Evolutionary conservation across 1,140 invertebrate genomes (phyloP), one percentile per base, ranked within the genome.

Genomic region (Venustaconcha ellipsiformis): DNA sequence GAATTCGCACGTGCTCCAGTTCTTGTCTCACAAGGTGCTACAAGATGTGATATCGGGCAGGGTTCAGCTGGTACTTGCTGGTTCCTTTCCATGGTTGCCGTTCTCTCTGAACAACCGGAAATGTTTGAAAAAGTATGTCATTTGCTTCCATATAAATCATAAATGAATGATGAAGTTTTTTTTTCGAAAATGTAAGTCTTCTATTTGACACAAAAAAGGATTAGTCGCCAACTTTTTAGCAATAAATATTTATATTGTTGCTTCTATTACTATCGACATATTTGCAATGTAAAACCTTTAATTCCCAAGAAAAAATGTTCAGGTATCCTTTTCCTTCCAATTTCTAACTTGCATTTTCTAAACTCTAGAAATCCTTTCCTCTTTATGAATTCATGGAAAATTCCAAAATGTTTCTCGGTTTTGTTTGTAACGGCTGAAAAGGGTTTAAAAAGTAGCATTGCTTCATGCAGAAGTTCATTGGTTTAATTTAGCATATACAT

Each of bases 21-120:
- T 13, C 75, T 89, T 57, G 87, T 87, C 74, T 77, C 81, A 3
- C 85, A 85, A 14, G 88, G 85, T 2, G 83, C 83, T 12, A 84
- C 82, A 26, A 67, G 86, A 2, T 87, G 81, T 78, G 88, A 89
- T 71, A 86, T 89, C 18, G 86, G 84, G 8, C 88, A 89, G 62
- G 88, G 88, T 12, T 74, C 77, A 17, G 82, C 83, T 57, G 88
- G 87, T 11, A 88, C 88, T 0, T 89, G 88, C 69, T 89, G 83
- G 82, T 89, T 88, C 75, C 67, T 89, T 30, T 86, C 88, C 18
- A 81, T 84, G 59, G 79, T 87, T 20, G 77, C 85, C 23, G 76
- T 74, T 55, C 71, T 88, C 56, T 83, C 86, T n/a, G 83, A 84
- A 14, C 82, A 74, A 69, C 65, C 72, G 13, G 72, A 79, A 2